A percentile compares a stretch with the other conserved stretches of the same genome.
phyloP scores from a whole-genome alignment of 2,113 vertebrate genomes.

The Spermophilus dauricus region DNA sequence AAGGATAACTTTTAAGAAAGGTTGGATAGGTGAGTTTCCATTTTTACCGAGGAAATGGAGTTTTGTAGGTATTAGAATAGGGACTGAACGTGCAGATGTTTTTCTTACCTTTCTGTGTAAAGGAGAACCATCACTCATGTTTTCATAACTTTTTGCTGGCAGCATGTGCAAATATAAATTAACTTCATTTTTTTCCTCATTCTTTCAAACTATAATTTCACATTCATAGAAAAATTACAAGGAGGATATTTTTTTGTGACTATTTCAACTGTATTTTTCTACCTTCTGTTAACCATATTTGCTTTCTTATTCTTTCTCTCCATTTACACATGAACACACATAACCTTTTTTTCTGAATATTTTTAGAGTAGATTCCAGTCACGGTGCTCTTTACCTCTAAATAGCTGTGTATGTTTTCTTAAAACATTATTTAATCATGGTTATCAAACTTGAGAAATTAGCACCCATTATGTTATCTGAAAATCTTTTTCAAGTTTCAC shows the following conservation, averaged over 20 bases:
- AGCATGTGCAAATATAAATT: not conserved
- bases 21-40: not conserved
- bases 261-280: not conserved
- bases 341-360: not conserved
- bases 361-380: not conserved
- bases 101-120: not conserved
- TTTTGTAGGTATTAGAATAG: not conserved
- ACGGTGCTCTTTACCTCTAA: conserved; percentile 12
- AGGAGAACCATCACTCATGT: not conserved
- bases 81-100: not conserved
- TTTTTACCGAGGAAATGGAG: not conserved
- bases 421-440: not conserved
- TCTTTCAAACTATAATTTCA: conserved; percentile 5
- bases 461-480: not conserved
- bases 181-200: not conserved
- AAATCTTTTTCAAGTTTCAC: conserved; percentile 18
- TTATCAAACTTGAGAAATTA: conserved; percentile 16
- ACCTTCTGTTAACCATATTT: not conserved
- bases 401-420: not conserved
- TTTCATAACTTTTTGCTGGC: conserved; percentile 4
- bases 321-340: not conserved
- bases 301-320: not conserved
- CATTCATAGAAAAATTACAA: not conserved
- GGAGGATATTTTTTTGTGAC: conserved; percentile 27
- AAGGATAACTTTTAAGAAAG: not conserved